These are phyloP conservation scores for Prenolepis imparis DNA, from an alignment of 2,888 invertebrate genomes.

Conservation along the genomic window DNA sequence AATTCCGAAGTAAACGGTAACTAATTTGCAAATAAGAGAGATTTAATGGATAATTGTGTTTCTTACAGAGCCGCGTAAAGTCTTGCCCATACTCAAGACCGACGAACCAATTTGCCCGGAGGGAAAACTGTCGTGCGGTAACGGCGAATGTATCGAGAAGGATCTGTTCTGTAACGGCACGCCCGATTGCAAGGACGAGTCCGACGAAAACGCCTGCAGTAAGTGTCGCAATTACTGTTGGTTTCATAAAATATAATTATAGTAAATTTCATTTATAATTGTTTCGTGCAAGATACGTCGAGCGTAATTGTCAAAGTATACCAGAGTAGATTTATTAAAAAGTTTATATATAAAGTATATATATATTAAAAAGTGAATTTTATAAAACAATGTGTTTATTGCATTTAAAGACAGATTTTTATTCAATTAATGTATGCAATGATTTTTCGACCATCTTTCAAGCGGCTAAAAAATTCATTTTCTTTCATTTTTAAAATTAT, in stretches of 20 bases:
- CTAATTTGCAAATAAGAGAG: conserved; percentile 18
- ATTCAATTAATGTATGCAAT: neutral
- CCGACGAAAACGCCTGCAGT: conserved; percentile 98
- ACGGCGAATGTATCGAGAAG: conserved; percentile 96
- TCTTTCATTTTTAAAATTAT: neutral
- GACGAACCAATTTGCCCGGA: conserved; percentile 97
- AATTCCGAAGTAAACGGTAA: neutral
- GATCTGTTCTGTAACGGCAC: conserved; percentile 97
- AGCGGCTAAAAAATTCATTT: neutral
- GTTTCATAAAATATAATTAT: conserved; percentile 46
- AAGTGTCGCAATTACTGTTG: conserved; percentile 87
- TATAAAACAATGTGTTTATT: neutral
- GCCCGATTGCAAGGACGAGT: conserved; percentile 97
- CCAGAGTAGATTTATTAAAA: neutral
- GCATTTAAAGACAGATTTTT: neutral
- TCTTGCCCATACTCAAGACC: conserved; percentile 95
- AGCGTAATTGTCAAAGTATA: neutral
- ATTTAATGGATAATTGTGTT: conserved; percentile 74
- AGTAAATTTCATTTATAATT: conserved; percentile 11
- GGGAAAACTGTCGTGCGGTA: conserved; percentile 96
- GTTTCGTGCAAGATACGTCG: neutral
- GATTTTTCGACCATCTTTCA: neutral
- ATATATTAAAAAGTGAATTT: too few relatives aligned
- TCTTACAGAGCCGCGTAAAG: conserved; percentile 94
- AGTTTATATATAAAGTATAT: too few relatives aligned